Base-by-base conservation (phyloP, 2,113 vertebrate genomes). In the Leuciscus idus region DNA sequence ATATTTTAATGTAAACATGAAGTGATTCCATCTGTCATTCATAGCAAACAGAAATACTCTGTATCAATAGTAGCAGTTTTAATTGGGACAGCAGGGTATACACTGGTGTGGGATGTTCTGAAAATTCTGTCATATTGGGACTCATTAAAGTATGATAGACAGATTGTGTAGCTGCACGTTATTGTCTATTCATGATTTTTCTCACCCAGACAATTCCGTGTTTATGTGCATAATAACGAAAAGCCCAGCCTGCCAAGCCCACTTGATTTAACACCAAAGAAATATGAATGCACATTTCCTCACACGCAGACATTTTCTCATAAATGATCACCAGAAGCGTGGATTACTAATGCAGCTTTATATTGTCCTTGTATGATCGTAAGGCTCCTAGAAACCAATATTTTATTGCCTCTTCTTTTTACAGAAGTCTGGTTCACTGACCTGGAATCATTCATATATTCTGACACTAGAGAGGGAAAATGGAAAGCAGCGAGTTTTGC, bases 111-210 rank as follows among this genome's bases (percentile, higher is more conserved):
- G 15, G 6, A 68, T 48, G 19, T 85, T 70, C 86, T 81, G 28
- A 36, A 50, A 75, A 36, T 52, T 19, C 55, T 39, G n/a, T 87
- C 75, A 89, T 77, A 23, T 84, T 64, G 43, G 33, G 61, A n/a
- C 26, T 6, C 52, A 33, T 89, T 90, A 85, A 87, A 87, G 36
- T 17, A 3, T 68, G 79, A 88, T 59, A 36, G 48, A 73, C 17
- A 48, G n/a, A 73, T 64, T 80, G 85, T 80, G 81, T 50, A 68
- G 59, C 61, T 76, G 46, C 9, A 11, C 64, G 33, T 83, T 83
- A 85, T 84, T n/a, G 66, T 70, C 33, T 62, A 57, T 57, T 74
- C 59, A 84, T 84, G 68, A 30, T 15, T 55, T 76, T 57, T 64
- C 74, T 59, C 57, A 28, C 55, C 48, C 66, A 59, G 33, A 23